Evolutionary conservation across 2,113 vertebrate genomes (phyloP), one percentile per base, ranked within the genome.

Genomic region (Carassius gibelio): DNA sequence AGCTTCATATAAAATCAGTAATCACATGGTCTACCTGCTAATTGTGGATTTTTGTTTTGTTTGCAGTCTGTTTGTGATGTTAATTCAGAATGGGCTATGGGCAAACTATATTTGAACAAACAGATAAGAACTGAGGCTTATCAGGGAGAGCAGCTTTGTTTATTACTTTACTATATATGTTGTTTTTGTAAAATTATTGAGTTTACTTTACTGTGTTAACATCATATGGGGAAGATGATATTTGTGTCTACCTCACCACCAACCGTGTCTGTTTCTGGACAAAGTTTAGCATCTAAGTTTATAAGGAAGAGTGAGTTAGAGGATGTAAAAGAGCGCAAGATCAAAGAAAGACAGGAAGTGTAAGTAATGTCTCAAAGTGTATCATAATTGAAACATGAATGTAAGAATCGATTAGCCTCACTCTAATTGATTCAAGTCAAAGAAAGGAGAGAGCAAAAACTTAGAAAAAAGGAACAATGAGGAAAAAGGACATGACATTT

Each of bases 361-460:
- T 42, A 42, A 38, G 76, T 79, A 57, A 76, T 59, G 30, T 34
- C 30, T 61, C 17, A 21, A 61, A 61, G 76, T 62, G 76, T 79
- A 17, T 42, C 19, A 21, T 30, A 59, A 77, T 3, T 62, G 34
- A 79, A 42, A 10, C 36, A 23, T 62, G 52, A 79, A 79, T 23
- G 21, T 21, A 36, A 57, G 76, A 61, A 79, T 23, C 15, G 57
- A 61, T 34, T 62, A 21, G 17, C 21, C 36, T 42, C 21, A n/a
- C 30, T 77, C 75, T 42, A 62, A 79, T 59, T 38, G 76, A 79
- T 79, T 42, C 38, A 14, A 59, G 55, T 36, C 21, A 79, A 23
- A 42, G 64, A 13, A 83, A 72, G 19, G 17, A 23, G 30, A 50
- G 48, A 77, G 23, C 48, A 64, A 21, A 3, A 0, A 38, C 1